Evolutionary conservation across 1,140 invertebrate species (phyloP), one percentile per base, ranked within the genome.

Genomic region (Conus betulinus): DNA sequence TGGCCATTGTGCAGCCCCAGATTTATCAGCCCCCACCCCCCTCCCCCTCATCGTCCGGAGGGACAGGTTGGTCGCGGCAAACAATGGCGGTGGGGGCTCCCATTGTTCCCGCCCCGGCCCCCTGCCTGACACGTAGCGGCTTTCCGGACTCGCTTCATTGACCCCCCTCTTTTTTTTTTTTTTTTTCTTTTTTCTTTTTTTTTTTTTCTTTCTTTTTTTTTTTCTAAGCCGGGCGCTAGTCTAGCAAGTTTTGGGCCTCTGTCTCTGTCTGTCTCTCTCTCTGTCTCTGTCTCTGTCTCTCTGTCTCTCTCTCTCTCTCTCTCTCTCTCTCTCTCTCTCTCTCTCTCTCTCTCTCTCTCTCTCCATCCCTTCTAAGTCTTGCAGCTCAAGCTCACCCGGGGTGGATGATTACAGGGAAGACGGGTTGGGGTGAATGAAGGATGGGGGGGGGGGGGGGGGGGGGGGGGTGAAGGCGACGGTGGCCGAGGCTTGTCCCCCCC

Each of bases 251-350:
- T 39, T 39, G 39, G 39, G 39, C 39, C 3, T 39, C 39, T 39
- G 39, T 79, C 15, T 79, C 76, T 79, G 76, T 79, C 79, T 82
- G 13, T 82, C 6, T 82, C 39, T 82, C 25, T 71, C 20, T 15
- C 84, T 53, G 1, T 67, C 60, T 86, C 15, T 86, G 60, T 10
- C 25, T 85, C 53, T 85, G 76, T 79, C 76, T 79, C n/a, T 79
- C 13, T 79, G 25, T 82, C 79, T 82, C 1, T 86, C n/a, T 67
- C 52, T 60, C 1, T 6, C 52, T 60, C 55, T 60, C 5, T 85
- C 55, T 85, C 13, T 85, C 7, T 85, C 27, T 63, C 39, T 67
- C 20, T 74, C 55, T 85, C 15, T 71, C 17, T 85, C 0, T 85
- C 57, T 85, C 15, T 85, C 11, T 67, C 5, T 71, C 20, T 51